A percentile compares a stretch with the other conserved stretches of the same genome.
phyloP scores from a whole-genome alignment of 2,888 invertebrate genomes.

The Zelleria hepariella region DNA sequence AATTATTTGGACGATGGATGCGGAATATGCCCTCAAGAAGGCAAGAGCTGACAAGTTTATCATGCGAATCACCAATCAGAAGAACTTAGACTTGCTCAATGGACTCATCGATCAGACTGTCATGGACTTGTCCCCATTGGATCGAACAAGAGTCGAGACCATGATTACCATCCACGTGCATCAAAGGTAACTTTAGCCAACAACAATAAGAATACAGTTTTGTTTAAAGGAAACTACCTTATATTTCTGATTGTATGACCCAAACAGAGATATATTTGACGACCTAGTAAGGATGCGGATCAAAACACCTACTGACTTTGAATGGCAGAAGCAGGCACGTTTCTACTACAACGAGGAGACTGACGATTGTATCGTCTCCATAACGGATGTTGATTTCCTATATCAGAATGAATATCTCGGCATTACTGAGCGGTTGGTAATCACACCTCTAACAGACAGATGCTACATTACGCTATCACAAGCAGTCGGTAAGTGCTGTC shows the following conservation, averaged over 20 bases:
- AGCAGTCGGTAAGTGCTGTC: slow-evolving; percentile 72
- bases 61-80: slow-evolving; percentile 86
- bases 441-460: slow-evolving; percentile 92
- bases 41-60: slow-evolving; percentile 79
- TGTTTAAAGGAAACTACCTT: neutral
- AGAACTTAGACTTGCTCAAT: slow-evolving; percentile 84
- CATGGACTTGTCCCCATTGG: slow-evolving; percentile 80
- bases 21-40: slow-evolving; percentile 82
- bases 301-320: slow-evolving; percentile 81
- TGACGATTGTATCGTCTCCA: slow-evolving; percentile 81
- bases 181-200: slow-evolving; percentile 72
- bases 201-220: neutral
- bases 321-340: slow-evolving; percentile 91
- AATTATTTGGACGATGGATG: slow-evolving; percentile 87
- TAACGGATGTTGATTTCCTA: slow-evolving; percentile 87
- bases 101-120: slow-evolving; percentile 87
- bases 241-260: neutral
- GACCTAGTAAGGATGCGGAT: slow-evolving; percentile 80
- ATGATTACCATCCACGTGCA: slow-evolving; percentile 94
- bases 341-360: slow-evolving; percentile 87
- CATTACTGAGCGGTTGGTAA: slow-evolving; percentile 88
- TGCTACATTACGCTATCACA: slow-evolving; percentile 93
- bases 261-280: slow-evolving; percentile 91
- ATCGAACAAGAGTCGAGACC: slow-evolving; percentile 87
- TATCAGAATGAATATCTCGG: slow-evolving; percentile 93